Evolutionary conservation across 2,113 vertebrate genomes (phyloP), one percentile per base, ranked within the genome.

Genomic region (Numenius arquata): DNA sequence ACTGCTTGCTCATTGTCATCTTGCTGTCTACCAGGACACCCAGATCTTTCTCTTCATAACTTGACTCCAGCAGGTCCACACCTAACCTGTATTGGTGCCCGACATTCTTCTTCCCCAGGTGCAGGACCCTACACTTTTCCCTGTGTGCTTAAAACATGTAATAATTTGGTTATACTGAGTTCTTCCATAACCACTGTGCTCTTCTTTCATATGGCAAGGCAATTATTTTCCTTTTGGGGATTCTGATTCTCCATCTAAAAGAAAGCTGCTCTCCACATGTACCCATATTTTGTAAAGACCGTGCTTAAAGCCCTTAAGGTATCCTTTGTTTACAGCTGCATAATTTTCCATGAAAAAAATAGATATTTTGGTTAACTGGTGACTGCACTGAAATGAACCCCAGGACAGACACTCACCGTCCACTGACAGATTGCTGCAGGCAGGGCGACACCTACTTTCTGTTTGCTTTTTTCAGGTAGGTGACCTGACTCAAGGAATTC

Each of bases 171-270:
- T 72, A 63, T 18, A 7, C 3, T 34, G 30, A 6, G 8, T 45
- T 86, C n/a, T 70, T 15, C 40, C 8, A 27, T 34, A 22, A 47
- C 17, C 27, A 36, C 19, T 0, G 1, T 22, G 11, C 25, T 45
- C 8, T 13, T 45, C 21, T 50, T 85, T 58, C 12, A 8, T 34
- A 16, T 1, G 3, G 11, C 0, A 0, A 4, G 6, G 34, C 19
- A 61, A 29, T 61, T 48, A n/a, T 16, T 63, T 58, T 66, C 25
- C 10, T 12, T 26, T 70, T 21, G 36, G n/a, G 19, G 38, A 36
- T 66, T 62, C 30, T 6, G 32, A 48, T 34, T 84, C 15, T 71
- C 9, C 8, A 5, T 27, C 29, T 58, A 36, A 68, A 68, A 79
- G 14, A 65, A 80, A 55, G 8, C 8, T 2, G 1, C 58, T 78